Conservation (phyloP, 2,888 invertebrate genomes). For the Perizoma affinitatum region DNA sequence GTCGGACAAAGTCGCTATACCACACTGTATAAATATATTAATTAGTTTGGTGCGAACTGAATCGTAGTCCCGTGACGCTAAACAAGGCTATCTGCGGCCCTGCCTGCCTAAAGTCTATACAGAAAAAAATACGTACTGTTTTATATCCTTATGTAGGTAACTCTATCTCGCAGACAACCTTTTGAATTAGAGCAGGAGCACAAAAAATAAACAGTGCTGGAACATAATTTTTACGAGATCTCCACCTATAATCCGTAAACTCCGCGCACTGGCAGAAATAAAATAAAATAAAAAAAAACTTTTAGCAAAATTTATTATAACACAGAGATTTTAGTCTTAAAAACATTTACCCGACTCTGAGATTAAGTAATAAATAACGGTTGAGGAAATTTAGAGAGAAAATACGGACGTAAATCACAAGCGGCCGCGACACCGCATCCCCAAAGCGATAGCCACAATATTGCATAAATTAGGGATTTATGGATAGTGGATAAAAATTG, state of each 20-base stretch:
- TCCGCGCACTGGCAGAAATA: slow-evolving; percentile 30
- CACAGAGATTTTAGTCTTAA: slow-evolving; percentile 66
- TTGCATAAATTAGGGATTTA: slow-evolving; percentile 31
- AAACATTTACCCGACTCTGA: slow-evolving; percentile 74
- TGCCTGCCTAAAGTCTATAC: too few relatives aligned
- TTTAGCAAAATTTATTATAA: slow-evolving; percentile 16
- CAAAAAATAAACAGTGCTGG: background rate
- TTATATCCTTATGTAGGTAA: too few relatives aligned
- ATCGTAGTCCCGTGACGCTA: too few relatives aligned
- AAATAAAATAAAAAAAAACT: slow-evolving; percentile 36
- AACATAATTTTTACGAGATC: background rate
- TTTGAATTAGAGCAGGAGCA: too few relatives aligned
- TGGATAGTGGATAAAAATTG: slow-evolving; percentile 23
- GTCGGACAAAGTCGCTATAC: too few relatives aligned
- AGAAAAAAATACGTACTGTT: too few relatives aligned
- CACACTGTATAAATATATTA: too few relatives aligned
- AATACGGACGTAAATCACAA: slow-evolving; percentile 56
- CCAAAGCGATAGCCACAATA: slow-evolving; percentile 17
- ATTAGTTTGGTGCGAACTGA: too few relatives aligned
- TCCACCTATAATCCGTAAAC: slow-evolving; percentile 6
- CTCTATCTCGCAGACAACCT: too few relatives aligned
- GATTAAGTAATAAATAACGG: slow-evolving; percentile 82
- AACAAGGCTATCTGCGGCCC: too few relatives aligned
- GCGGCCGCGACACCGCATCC: slow-evolving; percentile 50
- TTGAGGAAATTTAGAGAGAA: slow-evolving; percentile 74